Evolutionary conservation across 2,888 invertebrate genomes (phyloP), one percentile per base, ranked within the genome.

Genomic region (Tetragnatha montana): DNA sequence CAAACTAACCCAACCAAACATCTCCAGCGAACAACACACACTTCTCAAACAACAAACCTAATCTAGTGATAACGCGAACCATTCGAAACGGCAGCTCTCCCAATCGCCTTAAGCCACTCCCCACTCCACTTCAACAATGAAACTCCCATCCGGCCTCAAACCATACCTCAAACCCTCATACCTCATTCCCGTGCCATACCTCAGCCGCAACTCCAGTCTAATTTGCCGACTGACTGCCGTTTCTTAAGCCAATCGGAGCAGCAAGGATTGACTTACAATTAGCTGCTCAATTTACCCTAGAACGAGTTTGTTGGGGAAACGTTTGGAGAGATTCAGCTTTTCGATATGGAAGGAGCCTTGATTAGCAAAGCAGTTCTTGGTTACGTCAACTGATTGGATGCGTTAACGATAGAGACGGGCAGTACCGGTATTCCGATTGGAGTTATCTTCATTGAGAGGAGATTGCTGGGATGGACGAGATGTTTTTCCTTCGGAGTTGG

Each of bases 201-300:
- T 35, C 35, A 35, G 35, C 35, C 35, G 35, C 35, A n/a, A n/a
- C n/a, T n/a, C n/a, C n/a, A 60, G 60, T 51, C 51, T 74, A 82
- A 82, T 82, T 82, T 73, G 51, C 73, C 73, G 73, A 73, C 17
- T 50, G 51, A 51, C 35, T 35, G 35, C 35, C 35, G 35, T 35
- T 35, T 35, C 35, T 35, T 35, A 35, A 35, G 35, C 35, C 74
- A 60, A 22, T 78, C 21, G 17, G 21, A 60, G 78, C 22, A 21
- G 22, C 12, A n/a, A 50, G 22, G 8, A 47, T 76, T 60, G 73
- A 21, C 74, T 22, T 35, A 74, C 82, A 74, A 74, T 74, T 82
- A 82, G 21, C 82, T 71, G 51, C 74, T 60, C 35, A 82, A 82
- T 82, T 82, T 76, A 71, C 74, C 60, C 74, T 51, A 35, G 51